Evolutionary conservation across 2,888 invertebrate genomes (phyloP).

Genomic region (Diarsia mendica): DNA sequence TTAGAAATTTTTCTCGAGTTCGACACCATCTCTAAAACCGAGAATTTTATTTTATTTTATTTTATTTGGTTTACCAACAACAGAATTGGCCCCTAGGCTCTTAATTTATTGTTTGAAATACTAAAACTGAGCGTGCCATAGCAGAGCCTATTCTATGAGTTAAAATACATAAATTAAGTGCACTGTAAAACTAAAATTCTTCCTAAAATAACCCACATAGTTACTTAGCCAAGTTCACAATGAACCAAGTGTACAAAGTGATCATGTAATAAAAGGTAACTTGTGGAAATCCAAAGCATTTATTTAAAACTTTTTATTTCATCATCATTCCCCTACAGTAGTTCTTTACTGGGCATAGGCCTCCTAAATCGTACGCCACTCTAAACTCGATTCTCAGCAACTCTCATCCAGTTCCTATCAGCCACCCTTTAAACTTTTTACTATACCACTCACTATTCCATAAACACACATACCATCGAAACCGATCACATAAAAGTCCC

Average conservation of each 20-base stretch:
- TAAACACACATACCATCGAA: conserved; percentile 47
- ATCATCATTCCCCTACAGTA: too few species aligned
- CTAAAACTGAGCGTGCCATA: not conserved
- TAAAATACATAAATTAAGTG: not conserved
- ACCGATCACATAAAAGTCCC: conserved; percentile 64
- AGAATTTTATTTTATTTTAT: too few species aligned
- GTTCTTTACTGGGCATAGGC: too few species aligned
- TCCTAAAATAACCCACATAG: not conserved
- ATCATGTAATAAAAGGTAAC: not conserved
- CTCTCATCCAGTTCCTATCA: too few species aligned
- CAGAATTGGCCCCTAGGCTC: too few species aligned
- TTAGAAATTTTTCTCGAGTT: too few species aligned
- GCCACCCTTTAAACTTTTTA: not conserved
- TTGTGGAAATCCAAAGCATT: not conserved
- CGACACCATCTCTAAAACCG: too few species aligned
- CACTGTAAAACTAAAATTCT: not conserved
- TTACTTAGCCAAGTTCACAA: not conserved
- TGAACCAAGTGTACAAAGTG: not conserved
- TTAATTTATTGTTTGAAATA: not conserved
- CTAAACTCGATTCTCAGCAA: too few species aligned
- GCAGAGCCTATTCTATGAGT: not conserved
- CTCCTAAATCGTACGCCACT: too few species aligned
- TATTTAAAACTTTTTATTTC: not conserved
- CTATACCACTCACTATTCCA: conserved; percentile 1
- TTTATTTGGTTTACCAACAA: too few species aligned